These are phyloP conservation scores for Sesia apiformis DNA, from an alignment of 2,888 invertebrate genomes.

Conservation along the genomic window DNA sequence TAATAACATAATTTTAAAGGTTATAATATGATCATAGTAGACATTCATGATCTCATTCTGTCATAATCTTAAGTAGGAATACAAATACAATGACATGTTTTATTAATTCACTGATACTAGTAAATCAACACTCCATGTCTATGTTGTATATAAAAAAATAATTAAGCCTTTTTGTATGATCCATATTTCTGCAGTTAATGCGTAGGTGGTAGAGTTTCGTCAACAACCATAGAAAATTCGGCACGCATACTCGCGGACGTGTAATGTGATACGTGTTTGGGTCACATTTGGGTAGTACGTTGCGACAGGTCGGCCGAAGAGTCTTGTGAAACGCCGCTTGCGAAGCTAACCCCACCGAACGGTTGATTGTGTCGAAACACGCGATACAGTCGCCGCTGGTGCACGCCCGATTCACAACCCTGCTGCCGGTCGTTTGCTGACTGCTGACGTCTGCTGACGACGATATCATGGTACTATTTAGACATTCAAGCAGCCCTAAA, in stretches of 20 bases:
- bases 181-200: too few species aligned
- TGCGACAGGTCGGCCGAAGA: slow-evolving; percentile 67
- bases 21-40: too few species aligned
- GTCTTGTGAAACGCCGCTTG: slow-evolving; percentile 71
- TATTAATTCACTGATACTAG: too few species aligned
- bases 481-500: not conserved
- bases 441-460: too few species aligned
- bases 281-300: slow-evolving; percentile 71
- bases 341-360: slow-evolving; percentile 59
- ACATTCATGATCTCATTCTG: too few species aligned
- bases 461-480: slow-evolving; percentile 1
- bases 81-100: too few species aligned
- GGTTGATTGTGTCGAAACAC: slow-evolving; percentile 60
- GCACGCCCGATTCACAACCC: slow-evolving; percentile 38
- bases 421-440: slow-evolving; percentile 12
- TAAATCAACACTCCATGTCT: too few species aligned
- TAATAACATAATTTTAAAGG: too few species aligned
- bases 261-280: slow-evolving; percentile 66
- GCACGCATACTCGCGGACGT: slow-evolving; percentile 35
- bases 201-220: not conserved
- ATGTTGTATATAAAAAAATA: too few species aligned
- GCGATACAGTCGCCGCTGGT: slow-evolving; percentile 50
- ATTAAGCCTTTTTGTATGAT: too few species aligned
- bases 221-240: slow-evolving; percentile 18
- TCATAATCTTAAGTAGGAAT: too few species aligned